Evolutionary conservation across 2,797 vertebrate genomes (phyloP).

Genomic region (Champsocephalus esox): DNA sequence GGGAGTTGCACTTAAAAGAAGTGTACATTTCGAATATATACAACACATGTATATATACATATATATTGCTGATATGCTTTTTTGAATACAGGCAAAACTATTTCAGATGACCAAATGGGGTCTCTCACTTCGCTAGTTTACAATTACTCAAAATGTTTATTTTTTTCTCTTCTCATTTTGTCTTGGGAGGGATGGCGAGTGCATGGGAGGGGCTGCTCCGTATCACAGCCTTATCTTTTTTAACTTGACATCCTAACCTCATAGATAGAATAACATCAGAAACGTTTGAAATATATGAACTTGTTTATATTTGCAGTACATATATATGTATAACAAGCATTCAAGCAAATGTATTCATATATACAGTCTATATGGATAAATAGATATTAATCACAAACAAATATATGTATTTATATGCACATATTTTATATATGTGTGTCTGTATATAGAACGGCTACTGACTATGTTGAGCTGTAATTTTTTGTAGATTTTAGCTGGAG

Average conservation of each 20-base stretch:
- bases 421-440: slow-evolving; percentile 89
- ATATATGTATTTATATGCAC: slow-evolving; percentile 90
- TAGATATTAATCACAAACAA: slow-evolving; percentile 86
- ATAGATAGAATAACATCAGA: slow-evolving; percentile 93
- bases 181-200: slow-evolving; percentile 82
- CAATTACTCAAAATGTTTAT: slow-evolving; percentile 86
- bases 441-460: slow-evolving; percentile 87
- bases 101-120: slow-evolving; percentile 87
- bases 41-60: slow-evolving; percentile 86
- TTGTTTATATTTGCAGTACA: slow-evolving; percentile 98
- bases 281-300: slow-evolving; percentile 97
- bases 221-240: slow-evolving; percentile 89
- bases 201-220: slow-evolving; percentile 87
- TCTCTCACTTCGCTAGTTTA: slow-evolving; percentile 88
- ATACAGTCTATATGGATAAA: slow-evolving; percentile 87
- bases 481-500: slow-evolving; percentile 98
- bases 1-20: slow-evolving; percentile 91
- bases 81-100: slow-evolving; percentile 96
- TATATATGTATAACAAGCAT: slow-evolving; percentile 93
- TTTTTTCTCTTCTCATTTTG: slow-evolving; percentile 83
- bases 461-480: slow-evolving; percentile 95
- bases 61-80: slow-evolving; percentile 95
- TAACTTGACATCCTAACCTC: slow-evolving; percentile 87
- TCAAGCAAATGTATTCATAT: slow-evolving; percentile 86
- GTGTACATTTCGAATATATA: slow-evolving; percentile 87